Evolutionary conservation across 2,797 vertebrate species (phyloP).

Genomic region (Zenarchopterus dispar): DNA sequence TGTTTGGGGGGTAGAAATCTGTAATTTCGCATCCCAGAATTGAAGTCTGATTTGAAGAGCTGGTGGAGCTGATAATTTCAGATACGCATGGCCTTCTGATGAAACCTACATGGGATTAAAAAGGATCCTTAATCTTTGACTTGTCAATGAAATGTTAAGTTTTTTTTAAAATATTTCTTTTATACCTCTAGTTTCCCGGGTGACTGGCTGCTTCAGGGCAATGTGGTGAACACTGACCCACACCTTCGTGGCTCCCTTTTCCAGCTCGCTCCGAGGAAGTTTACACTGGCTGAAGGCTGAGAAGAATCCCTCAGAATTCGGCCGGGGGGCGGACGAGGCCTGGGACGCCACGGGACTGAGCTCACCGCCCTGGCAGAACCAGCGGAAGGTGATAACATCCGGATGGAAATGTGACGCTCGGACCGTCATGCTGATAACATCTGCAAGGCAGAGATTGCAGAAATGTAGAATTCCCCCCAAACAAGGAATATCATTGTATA

Average conservation of each 20-base stretch:
- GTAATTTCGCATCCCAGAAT: slow-evolving; percentile 80
- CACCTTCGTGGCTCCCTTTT: slow-evolving; percentile 78
- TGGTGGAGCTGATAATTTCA: slow-evolving; percentile 62
- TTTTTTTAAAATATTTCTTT: not conserved
- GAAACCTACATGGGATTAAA: slow-evolving; percentile 70
- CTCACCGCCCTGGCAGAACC: slow-evolving; percentile 86
- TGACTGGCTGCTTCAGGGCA: slow-evolving; percentile 80
- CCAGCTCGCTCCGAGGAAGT: slow-evolving; percentile 76
- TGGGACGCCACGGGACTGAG: slow-evolving; percentile 82
- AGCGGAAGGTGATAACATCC: slow-evolving; percentile 85
- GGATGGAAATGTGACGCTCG: slow-evolving; percentile 81
- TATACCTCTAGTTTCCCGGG: slow-evolving; percentile 80
- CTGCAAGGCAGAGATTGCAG: slow-evolving; percentile 44
- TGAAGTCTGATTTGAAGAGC: slow-evolving; percentile 36
- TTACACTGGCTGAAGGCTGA: slow-evolving; percentile 84
- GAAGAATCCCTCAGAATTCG: slow-evolving; percentile 81
- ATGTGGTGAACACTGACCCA: slow-evolving; percentile 85
- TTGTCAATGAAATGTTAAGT: not conserved
- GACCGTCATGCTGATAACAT: slow-evolving; percentile 77
- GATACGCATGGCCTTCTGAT: slow-evolving; percentile 76
- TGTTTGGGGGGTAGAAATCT: slow-evolving; percentile 79
- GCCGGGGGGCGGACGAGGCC: slow-evolving; percentile 79
- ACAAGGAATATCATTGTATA: not conserved
- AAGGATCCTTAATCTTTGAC: not conserved
- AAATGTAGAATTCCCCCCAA: not conserved